Base-by-base conservation (phyloP, 2,797 vertebrate species). In the Gila robusta region DNA sequence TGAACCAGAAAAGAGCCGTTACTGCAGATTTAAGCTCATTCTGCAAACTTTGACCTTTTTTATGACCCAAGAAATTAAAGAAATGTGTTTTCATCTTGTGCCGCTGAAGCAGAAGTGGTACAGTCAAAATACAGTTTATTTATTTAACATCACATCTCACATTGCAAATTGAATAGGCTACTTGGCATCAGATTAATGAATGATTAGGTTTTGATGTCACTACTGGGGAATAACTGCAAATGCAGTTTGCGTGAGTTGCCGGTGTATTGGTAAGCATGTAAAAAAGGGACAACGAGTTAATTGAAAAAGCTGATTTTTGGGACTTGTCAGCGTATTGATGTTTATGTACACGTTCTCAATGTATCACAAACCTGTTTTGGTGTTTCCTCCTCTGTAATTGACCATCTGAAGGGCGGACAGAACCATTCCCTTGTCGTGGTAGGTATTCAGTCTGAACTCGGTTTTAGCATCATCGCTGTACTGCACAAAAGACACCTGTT, bases 331-430 rank as follows among this genome's bases (percentile, higher is more conserved):
- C 3, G 1, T 32, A 32, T 32, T 17, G 62, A 14, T 16, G 12
- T 16, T 26, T 28, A 28, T 1, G 6, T 28, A 28, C 6, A 16
- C 12, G 0, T 7, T 14, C 62, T 64, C 23, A 64, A n/a, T 2
- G n/a, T 32, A 26, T 23, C 28, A 71, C 80, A 69, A 66, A 88
- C 98, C 98, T 93, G 97, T 99, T 92, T 96, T 98, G 83, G 98
- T 99, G 94, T 99, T 99, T 94, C 98, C 98, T 94, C 98, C 98
- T 95, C 96, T 96, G 94, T 98, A 99, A 69, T 94, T 96, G 90
- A 99, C 95, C 74, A 94, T 95, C 92, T 98, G 96, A 91, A 99
- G 93, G 74, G 98, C 98, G 70, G 98, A 96, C 23, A 99, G 76
- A 28, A 96, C 97, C 54, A 93, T 93, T 80, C 97, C 97, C 88